Base-by-base conservation (phyloP, 2,113 vertebrate genomes). In the Saccopteryx bilineata region DNA sequence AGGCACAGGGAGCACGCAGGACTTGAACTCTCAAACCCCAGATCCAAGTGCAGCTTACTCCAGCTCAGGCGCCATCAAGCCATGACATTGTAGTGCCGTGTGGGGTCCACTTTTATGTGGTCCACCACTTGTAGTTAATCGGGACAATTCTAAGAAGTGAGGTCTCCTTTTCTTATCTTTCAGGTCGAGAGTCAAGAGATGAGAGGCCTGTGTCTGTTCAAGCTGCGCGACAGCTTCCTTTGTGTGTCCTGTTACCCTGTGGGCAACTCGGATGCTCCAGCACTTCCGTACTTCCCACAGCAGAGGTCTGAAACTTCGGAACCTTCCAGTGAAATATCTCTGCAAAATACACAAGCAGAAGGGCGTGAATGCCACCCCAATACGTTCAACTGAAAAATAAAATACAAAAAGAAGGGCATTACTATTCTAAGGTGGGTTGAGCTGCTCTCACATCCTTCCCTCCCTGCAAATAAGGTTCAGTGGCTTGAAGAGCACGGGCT, bases 171-270 rank as follows among this genome's bases (percentile, higher is more conserved):
- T 56, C 10, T 90, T 76, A 24, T 94, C 39, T 95, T 82, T 52
- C 33, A 88, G 96, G 52, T 79, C 61, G n/a, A 91, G 95, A 52
- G 61, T 66, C 26, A 95, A 94, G 72, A 2, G n/a, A 14, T 86
- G 28, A 80, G 3, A 0, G 1, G 33, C 8, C 19, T 10, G 7
- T 26, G 0, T 13, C 74, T 9, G 26, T 48, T n/a, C 11, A 21
- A 1, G 11, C 6, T 1, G 14, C 68, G 12, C 9, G 4, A 28
- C 9, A 21, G 46, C 56, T 69, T 46, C 0, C 28, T 60, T 2
- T 2, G 7, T 18, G 1, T 3, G 0, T 12, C 1, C 0, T 54
- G 4, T 17, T n/a, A 13, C 4, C 39, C n/a, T 54, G 1, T 9
- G 21, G 54, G 1, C 24, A 26, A 33, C 23, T 0, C 11, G 1